These are phyloP conservation scores for Battus philenor DNA, from an alignment of 1,140 invertebrate species.

Conservation along the genomic window DNA sequence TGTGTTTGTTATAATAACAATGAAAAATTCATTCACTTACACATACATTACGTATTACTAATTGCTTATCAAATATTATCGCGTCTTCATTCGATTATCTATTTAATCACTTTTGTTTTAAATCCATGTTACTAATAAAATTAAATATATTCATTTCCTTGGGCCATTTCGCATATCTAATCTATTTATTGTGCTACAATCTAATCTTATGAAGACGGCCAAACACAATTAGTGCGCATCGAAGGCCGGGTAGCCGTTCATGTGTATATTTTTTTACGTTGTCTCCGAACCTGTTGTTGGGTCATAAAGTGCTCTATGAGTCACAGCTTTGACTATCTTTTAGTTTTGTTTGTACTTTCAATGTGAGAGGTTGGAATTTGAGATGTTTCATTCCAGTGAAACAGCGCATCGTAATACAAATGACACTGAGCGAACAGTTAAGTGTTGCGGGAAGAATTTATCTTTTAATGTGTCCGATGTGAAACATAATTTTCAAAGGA, in stretches of 20 bases:
- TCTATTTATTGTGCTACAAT: conserved; percentile 23
- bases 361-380: conserved; percentile 1
- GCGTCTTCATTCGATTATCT: neutral
- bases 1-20: too few species aligned
- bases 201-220: conserved; percentile 6
- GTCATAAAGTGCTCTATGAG: neutral
- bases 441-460: conserved; percentile 35
- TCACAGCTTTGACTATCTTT: conserved; percentile 3
- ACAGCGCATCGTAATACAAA: conserved; percentile 14
- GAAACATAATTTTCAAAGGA: conserved; percentile 35
- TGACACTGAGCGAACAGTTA: conserved; percentile 30
- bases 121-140: neutral
- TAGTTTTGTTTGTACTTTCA: conserved; percentile 8
- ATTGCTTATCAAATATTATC: conserved; percentile 1
- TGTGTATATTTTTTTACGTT: conserved; percentile 3
- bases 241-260: neutral
- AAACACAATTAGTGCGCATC: conserved; percentile 10
- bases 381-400: neutral
- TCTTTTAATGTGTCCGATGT: conserved; percentile 34
- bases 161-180: conserved; percentile 54
- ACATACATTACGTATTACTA: too few species aligned
- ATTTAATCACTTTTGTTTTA: neutral
- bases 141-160: conserved; percentile 31
- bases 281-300: conserved; percentile 6
- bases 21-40: too few species aligned